A percentile compares a stretch with the other conserved stretches of the same genome.
Conservation (phyloP, 1,140 invertebrate genomes). For the Eubasilissa regina region DNA sequence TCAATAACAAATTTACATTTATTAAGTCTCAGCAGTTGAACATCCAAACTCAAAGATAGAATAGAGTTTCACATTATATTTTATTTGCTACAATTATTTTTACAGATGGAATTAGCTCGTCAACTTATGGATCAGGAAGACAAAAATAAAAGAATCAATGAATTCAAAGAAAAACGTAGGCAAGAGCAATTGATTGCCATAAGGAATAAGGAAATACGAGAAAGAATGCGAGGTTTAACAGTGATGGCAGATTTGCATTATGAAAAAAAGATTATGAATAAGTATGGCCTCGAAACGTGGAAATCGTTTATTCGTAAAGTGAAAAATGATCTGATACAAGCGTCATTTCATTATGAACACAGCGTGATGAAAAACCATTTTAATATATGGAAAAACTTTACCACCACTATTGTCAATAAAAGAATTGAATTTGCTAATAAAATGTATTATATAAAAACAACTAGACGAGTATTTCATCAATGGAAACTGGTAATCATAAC, state of each 20-base stretch:
- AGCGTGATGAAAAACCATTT: slow-evolving; percentile 71
- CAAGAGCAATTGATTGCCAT: slow-evolving; percentile 75
- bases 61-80: no score
- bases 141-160: slow-evolving; percentile 72
- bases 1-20: no score
- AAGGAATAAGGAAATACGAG: slow-evolving; percentile 72
- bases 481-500: slow-evolving; percentile 66
- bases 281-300: slow-evolving; percentile 71
- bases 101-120: slow-evolving; percentile 62
- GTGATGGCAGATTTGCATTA: slow-evolving; percentile 75
- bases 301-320: slow-evolving; percentile 70
- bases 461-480: slow-evolving; percentile 63
- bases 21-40: no score
- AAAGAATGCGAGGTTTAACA: slow-evolving; percentile 69
- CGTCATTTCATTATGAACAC: slow-evolving; percentile 67
- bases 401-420: slow-evolving; percentile 67
- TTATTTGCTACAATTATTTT: neutral
- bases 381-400: slow-evolving; percentile 71
- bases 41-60: no score
- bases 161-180: slow-evolving; percentile 74
- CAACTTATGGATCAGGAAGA: slow-evolving; percentile 76
- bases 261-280: slow-evolving; percentile 70
- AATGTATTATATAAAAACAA: slow-evolving; percentile 68
- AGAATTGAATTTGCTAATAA: slow-evolving; percentile 70
- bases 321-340: slow-evolving; percentile 69